Percentiles rank a stretch among this genome's conserved stretches.
Conservation (phyloP, 2,888 invertebrate species). For the Syrphus vitripennis region DNA sequence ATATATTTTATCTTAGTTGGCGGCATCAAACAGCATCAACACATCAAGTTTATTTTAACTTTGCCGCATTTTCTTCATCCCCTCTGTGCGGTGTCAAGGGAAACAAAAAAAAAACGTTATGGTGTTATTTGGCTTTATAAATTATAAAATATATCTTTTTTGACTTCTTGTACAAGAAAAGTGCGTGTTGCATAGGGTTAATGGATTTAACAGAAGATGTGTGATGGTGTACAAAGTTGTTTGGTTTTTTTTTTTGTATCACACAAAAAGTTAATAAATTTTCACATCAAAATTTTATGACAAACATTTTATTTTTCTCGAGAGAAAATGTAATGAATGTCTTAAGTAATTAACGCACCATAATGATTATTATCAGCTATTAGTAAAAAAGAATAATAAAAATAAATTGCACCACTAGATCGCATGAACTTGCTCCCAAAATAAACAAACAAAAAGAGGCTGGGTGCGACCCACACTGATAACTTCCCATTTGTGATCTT, state of each 20-base stretch:
- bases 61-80: background rate
- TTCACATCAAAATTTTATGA: background rate
- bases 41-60: background rate
- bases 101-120: background rate
- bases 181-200: background rate
- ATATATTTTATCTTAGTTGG: constrained; percentile 10
- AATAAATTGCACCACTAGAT: too few species aligned
- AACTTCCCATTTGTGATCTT: too few species aligned
- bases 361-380: constrained; percentile 51
- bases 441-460: background rate
- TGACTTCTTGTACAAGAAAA: background rate
- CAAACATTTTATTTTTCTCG: background rate
- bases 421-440: too few species aligned
- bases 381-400: background rate
- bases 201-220: background rate
- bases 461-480: too few species aligned
- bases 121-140: background rate
- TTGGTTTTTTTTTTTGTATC: background rate
- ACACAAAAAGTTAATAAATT: constrained; percentile 23
- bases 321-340: background rate
- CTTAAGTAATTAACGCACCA: constrained; percentile 46
- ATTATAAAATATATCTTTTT: constrained; percentile 6
- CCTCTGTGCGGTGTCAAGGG: background rate
- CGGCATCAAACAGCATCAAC: background rate
- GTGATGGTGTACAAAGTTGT: background rate